These are phyloP conservation scores for Saiga tatarica DNA, from an alignment of 2,113 vertebrate species.

Conservation along the genomic window DNA sequence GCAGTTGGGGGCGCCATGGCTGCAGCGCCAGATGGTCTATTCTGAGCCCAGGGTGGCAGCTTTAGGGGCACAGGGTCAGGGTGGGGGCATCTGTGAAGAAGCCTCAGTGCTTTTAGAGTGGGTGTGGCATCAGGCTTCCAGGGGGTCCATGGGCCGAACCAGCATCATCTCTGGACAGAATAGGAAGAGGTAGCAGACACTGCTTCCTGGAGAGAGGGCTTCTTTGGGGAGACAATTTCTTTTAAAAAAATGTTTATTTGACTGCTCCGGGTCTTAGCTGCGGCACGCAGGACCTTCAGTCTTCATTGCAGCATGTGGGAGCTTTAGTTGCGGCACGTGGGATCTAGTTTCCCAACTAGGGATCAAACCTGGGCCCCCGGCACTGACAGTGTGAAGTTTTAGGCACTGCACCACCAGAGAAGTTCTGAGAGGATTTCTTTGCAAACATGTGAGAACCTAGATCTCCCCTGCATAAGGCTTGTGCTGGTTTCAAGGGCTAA, in stretches of 20 bases:
- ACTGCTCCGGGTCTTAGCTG: not conserved
- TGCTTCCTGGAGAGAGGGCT: not conserved
- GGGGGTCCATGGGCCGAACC: not conserved
- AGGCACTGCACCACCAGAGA: not conserved
- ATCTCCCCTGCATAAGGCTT: fast-evolving
- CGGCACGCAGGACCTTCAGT: not conserved
- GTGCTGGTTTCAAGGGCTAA: not conserved
- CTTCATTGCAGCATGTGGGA: not conserved
- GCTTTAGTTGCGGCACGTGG: not conserved
- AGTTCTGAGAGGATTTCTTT: not conserved
- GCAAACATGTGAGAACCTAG: fast-evolving
- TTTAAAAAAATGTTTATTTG: not conserved
- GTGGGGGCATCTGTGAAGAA: not conserved
- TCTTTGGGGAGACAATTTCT: not conserved
- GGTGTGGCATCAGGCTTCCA: not conserved
- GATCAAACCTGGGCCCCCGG: not conserved
- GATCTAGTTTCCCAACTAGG: not conserved
- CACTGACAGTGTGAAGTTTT: not conserved
- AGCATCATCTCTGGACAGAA: not conserved
- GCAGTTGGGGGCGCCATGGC: fast-evolving
- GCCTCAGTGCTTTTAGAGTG: not conserved
- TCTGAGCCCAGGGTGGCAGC: not conserved
- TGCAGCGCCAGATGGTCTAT: fast-evolving
- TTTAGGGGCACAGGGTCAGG: not conserved
- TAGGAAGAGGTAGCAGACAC: not conserved